A percentile compares a stretch with the other conserved stretches of the same genome.
Conservation (phyloP, 1,140 invertebrate species). For the Aphidius gifuensis region DNA sequence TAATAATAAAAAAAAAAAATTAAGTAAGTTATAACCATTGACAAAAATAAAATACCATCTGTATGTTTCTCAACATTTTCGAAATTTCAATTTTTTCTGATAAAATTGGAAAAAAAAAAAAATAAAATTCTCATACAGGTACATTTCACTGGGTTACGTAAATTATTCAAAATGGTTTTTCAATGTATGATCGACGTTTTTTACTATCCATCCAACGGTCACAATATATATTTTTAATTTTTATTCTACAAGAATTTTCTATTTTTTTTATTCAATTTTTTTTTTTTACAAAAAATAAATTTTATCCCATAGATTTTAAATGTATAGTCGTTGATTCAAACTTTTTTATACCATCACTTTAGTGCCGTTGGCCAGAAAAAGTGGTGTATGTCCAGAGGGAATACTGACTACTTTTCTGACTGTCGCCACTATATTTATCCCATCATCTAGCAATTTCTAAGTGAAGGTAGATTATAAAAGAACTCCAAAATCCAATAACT, state of each 20-base stretch:
- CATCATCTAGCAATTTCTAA: slow-evolving; percentile 34
- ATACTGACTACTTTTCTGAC: slow-evolving; percentile 41
- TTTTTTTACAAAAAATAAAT: slow-evolving; percentile 11
- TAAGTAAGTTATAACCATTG: slow-evolving; percentile 10
- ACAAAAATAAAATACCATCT: background rate
- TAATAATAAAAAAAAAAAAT: too few relatives aligned
- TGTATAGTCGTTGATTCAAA: too few relatives aligned
- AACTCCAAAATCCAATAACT: slow-evolving; percentile 44
- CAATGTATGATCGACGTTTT: slow-evolving; percentile 33
- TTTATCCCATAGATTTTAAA: too few relatives aligned
- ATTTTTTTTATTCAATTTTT: slow-evolving; percentile 13
- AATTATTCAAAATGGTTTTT: slow-evolving; percentile 44
- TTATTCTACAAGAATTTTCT: too few relatives aligned
- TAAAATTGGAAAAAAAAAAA: background rate
- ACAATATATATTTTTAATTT: background rate
- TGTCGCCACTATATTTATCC: slow-evolving; percentile 39
- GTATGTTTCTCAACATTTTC: background rate
- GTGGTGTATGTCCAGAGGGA: slow-evolving; percentile 31
- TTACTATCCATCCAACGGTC: slow-evolving; percentile 32
- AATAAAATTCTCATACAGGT: background rate
- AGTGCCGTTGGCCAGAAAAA: background rate
- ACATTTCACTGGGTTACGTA: slow-evolving; percentile 26
- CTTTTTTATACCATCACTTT: background rate
- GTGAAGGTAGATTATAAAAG: slow-evolving; percentile 37
- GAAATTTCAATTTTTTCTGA: background rate